Base-by-base conservation (phyloP, 2,797 vertebrate species). In the Smutsia temminckii region DNA sequence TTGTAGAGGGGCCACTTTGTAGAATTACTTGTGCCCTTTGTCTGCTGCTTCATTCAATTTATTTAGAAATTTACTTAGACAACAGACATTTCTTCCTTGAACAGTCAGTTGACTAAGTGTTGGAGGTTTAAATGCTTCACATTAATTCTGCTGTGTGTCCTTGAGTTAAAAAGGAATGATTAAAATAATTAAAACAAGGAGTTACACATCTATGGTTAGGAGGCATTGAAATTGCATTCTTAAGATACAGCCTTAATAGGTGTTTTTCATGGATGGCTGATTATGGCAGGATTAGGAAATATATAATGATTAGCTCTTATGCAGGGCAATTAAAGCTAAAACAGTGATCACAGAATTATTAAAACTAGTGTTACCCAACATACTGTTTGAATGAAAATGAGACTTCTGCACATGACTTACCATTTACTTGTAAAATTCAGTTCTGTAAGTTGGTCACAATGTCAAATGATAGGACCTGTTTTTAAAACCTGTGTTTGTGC, bases 211-310 rank as follows among this genome's bases (percentile, higher is more conserved):
- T 68, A 21, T 94, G 66, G 46, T 61, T 85, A 71, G 85, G 57
- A 90, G 89, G 49, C 89, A 84, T 63, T 91, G 64, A 74, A 85
- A 71, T 42, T 95, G n/a, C 12, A 17, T 94, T 79, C 72, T 93
- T 91, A 40, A 94, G 85, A 69, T 57, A 49, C 32, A 91, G 29
- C 63, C 17, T 92, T 87, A 55, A 27, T 46, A 87, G 51, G 12
- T 61, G 40, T 74, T 91, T 66, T 72, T 85, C 32, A 42, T 95
- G 69, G 81, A 29, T 79, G 61, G 53, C 49, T 87, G n/a, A 80
- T 34, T 86, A 29, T 57, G 57, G 81, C 20, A 80, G 42, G 29
- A 63, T 64, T 80, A 89, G 66, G 78, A 74, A 81, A n/a, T 80
- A 61, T 64, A 11, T 93, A 69, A 83, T 80, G 59, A 71, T 85